Evolutionary conservation across 2,888 invertebrate genomes (phyloP), one percentile per base, ranked within the genome.

Genomic region (Thymelicus acteon): DNA sequence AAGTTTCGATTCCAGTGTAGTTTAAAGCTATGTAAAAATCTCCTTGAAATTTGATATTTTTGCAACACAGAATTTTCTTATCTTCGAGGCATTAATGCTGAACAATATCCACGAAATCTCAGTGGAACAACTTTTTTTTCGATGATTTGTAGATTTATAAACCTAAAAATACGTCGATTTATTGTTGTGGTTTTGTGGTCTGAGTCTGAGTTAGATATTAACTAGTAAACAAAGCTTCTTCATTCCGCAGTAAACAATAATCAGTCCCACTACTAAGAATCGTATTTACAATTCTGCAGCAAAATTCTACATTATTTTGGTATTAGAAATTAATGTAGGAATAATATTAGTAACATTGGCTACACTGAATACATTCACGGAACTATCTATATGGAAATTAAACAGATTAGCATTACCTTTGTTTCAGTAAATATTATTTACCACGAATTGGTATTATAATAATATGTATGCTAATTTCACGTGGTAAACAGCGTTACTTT

Each of bases 361-460:
- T 47, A 54, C 6, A 19, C 52, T 2, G 19, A 54, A 10, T 64
- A 52, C 12, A 39, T 13, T 7, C 24, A 57, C 40, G 15, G 37
- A 58, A 44, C 31, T 58, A 60, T 67, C 66, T 67, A 60, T 67
- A 67, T 67, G 66, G 47, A 67, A 60, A 67, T 67, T 47, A 44
- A 64, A 39, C 39, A 40, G 39, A 37, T 19, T 12, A 48, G 31
- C 40, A 67, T 44, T 52, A 67, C 52, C 52, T 39, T 15, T n/a
- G 44, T 39, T 31, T 8, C 47, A 61, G 40, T 44, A 48, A 67
- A 52, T 52, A 67, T 47, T 61, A 62, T 47, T 54, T 62, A 44
- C 19, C 31, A 13, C 12, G 37, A 61, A 62, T 54, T 19, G 57
- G 52, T 61, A n/a, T 61, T 52, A n/a, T 62, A 54, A 61, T 54